Percentiles rank a stretch among this genome's conserved stretches.
These are phyloP conservation scores for Drosophila navojoa DNA, from an alignment of 1,140 invertebrate species.

Conservation along the genomic window DNA sequence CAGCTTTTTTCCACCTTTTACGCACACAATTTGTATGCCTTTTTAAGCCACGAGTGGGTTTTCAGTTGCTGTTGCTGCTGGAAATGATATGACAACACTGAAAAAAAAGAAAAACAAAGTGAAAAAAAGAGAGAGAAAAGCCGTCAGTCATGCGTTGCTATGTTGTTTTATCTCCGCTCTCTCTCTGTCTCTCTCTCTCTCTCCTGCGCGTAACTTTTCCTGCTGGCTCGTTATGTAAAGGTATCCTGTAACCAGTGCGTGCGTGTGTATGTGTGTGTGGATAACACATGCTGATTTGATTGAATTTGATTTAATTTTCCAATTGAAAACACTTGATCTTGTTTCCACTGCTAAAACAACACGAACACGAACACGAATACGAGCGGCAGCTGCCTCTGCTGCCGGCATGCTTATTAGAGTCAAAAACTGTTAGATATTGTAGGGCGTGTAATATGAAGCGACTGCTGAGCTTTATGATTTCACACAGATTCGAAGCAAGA, in stretches of 20 bases:
- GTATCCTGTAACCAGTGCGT: constrained; percentile 11
- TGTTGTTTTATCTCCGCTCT: constrained; percentile 39
- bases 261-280: constrained; percentile 2
- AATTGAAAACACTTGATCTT: constrained; percentile 82
- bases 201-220: not conserved
- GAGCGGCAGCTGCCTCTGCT: not conserved
- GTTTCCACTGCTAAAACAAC: constrained; percentile 55
- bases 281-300: constrained; percentile 77
- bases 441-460: constrained; percentile 28
- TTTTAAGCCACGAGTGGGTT: constrained; percentile 13
- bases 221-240: constrained; percentile 33
- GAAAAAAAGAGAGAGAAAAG: constrained; percentile 22
- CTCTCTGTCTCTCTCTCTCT: not conserved
- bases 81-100: constrained; percentile 63
- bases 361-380: constrained; percentile 28
- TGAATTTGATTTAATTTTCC: constrained; percentile 82
- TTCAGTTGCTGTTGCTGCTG: constrained; percentile 42
- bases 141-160: constrained; percentile 65
- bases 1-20: constrained; percentile 38
- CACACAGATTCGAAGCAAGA: constrained; percentile 25
- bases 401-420: constrained; percentile 18
- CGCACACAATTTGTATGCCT: constrained; percentile 22
- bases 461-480: constrained; percentile 54
- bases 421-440: constrained; percentile 31
- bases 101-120: constrained; percentile 4